These are phyloP conservation scores for Anas bernieri DNA, from an alignment of 2,797 vertebrate species.

Conservation along the genomic window DNA sequence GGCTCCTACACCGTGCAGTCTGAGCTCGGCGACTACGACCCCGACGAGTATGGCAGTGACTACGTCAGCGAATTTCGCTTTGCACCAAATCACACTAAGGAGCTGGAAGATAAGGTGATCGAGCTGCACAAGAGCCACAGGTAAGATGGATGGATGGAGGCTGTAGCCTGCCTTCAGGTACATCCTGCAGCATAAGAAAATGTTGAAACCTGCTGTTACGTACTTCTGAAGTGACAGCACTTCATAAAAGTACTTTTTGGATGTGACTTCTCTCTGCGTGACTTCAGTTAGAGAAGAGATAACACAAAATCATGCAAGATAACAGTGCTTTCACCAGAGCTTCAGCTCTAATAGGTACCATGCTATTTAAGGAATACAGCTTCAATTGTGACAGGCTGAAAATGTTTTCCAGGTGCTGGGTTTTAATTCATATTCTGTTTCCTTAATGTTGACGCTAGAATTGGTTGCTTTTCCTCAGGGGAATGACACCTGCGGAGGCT, in stretches of 20 bases:
- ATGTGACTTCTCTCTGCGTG: accelerated
- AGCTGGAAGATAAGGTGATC: conserved; percentile 94
- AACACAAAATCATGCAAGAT: neutral
- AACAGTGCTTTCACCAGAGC: neutral
- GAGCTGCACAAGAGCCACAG: conserved; percentile 97
- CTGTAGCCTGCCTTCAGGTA: neutral
- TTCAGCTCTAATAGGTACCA: neutral
- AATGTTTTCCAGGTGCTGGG: neutral
- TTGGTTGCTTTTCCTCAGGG: conserved; percentile 78
- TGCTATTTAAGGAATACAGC: neutral
- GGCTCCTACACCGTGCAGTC: conserved; percentile 96
- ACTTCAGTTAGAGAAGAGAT: neutral
- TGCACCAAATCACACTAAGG: conserved; percentile 95
- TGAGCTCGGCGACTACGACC: conserved; percentile 94
- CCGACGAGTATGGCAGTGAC: conserved; percentile 88
- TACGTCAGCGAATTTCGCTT: conserved; percentile 93
- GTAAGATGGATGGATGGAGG: conserved; percentile 71
- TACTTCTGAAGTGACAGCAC: neutral
- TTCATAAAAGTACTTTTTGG: accelerated
- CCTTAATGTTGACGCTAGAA: neutral
- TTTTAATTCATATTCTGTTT: neutral
- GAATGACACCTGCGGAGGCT: conserved; percentile 97
- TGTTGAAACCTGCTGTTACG: neutral
- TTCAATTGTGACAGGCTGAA: neutral
- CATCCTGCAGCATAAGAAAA: neutral